Evolutionary conservation across 2,888 invertebrate species (phyloP), one percentile per base, ranked within the genome.

Genomic region (Flabesymbios commensalis): DNA sequence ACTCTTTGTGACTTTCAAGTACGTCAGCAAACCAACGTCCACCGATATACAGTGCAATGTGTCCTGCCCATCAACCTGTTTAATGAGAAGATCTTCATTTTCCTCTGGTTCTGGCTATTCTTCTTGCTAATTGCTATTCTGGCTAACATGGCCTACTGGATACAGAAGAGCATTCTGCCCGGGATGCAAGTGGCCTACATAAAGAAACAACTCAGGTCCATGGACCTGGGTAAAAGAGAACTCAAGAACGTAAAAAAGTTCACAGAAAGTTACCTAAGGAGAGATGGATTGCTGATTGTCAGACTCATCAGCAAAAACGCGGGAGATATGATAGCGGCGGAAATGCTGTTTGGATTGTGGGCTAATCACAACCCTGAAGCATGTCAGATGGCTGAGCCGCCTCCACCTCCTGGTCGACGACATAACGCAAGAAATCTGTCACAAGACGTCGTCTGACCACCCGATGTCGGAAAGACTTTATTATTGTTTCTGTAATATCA

Each of bases 31-130:
- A 69, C 61, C 4, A 64, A 65, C 42, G 80, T 82, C 33, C 84
- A 85, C 69, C 73, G 81, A 22, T 83, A 84, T 63, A 81, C 79
- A 28, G 78, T 81, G 28, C 81, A 82, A 63, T 82, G 81, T 69
- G 79, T 79, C 7, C 70, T 82, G 57, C 80, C 81, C 19, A 68
- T 69, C 57, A 69, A 69, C 45, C 59, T 69, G 3, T 69, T 69
- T 54, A 69, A 68, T 43, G 69, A 81, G 67, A 82, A 81, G 71
- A 81, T 82, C 55, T 82, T 78, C 68, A 80, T 80, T 66, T 84
- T 85, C 75, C 75, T 85, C 43, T 85, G 85, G 85, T 80, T 81
- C 72, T 80, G 78, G 73, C 72, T 79, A 47, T 76, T 78, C 24
- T 67, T 76, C 55, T 65, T 80, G 32, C 70, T 77, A 43, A 72